phyloP scores from a whole-genome alignment of 2,113 vertebrate genomes.

The Australoheros scitulus region DNA sequence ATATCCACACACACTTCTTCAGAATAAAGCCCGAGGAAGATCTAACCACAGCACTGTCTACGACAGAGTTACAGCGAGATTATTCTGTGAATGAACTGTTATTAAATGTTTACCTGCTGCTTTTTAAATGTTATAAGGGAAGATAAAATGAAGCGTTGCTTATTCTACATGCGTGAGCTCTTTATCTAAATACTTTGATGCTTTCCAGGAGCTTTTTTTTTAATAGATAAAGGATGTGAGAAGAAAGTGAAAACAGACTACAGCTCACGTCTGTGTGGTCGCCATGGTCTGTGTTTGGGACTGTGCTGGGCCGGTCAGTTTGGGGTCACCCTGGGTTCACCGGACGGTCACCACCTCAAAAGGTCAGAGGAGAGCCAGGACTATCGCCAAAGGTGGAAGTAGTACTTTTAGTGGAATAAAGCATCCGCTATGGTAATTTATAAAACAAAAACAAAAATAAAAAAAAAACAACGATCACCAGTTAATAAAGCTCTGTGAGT shows the following conservation, averaged over 20 bases:
- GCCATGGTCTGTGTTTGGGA: slow-evolving; percentile 58
- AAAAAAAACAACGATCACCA: background rate
- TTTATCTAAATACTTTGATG: background rate
- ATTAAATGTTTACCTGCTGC: background rate
- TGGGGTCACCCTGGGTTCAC: slow-evolving; percentile 70
- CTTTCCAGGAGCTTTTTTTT: background rate
- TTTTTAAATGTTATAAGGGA: background rate
- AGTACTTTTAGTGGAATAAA: background rate
- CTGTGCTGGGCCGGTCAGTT: slow-evolving; percentile 52
- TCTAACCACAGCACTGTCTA: background rate
- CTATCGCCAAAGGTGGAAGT: slow-evolving; percentile 15
- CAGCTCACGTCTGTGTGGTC: slow-evolving; percentile 5
- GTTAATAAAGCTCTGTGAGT: no score
- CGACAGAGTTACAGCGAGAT: background rate
- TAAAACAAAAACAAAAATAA: background rate
- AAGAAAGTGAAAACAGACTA: slow-evolving; percentile 1
- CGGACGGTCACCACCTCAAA: slow-evolving; percentile 63
- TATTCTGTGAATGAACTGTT: background rate
- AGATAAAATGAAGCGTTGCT: background rate
- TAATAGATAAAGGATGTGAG: background rate
- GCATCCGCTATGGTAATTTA: background rate
- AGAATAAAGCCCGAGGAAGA: background rate
- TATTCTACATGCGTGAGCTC: background rate
- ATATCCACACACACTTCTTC: background rate
- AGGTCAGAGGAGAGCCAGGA: slow-evolving; percentile 53